Evolutionary conservation across 1,140 invertebrate species (phyloP).

Genomic region (Neuroterus valhalla): DNA sequence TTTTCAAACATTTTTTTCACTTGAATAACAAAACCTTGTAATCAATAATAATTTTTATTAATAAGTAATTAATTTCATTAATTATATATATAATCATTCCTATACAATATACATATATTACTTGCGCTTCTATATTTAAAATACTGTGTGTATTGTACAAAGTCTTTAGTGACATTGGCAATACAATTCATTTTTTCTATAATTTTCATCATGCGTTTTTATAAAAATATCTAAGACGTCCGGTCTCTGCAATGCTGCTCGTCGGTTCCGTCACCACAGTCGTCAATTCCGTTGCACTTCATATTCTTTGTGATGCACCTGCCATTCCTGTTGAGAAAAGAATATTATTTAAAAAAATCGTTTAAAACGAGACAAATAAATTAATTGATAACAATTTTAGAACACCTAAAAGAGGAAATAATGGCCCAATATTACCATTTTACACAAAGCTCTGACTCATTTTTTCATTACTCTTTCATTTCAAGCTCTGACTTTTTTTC

Average conservation of each 20-base stretch:
- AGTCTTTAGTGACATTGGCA: constrained; percentile 28
- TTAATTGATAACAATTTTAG: no score
- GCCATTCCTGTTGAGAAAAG: constrained; percentile 71
- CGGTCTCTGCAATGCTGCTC: constrained; percentile 78
- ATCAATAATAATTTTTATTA: constrained; percentile 27
- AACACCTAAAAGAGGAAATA: no score
- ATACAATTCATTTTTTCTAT: constrained; percentile 45
- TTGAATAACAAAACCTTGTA: neutral
- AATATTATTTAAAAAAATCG: neutral
- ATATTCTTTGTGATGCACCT: constrained; percentile 76
- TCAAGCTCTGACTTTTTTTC: no score
- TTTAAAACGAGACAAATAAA: no score
- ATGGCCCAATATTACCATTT: no score
- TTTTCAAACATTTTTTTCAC: no score
- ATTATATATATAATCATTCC: constrained; percentile 14
- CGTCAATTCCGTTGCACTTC: constrained; percentile 81
- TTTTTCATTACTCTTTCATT: no score
- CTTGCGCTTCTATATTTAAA: constrained; percentile 41
- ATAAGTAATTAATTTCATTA: constrained; percentile 21
- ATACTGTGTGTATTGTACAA: constrained; percentile 54
- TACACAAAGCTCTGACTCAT: no score
- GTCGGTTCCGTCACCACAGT: constrained; percentile 83
- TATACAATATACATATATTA: constrained; percentile 58
- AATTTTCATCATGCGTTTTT: constrained; percentile 51
- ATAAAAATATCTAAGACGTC: constrained; percentile 50